These are phyloP conservation scores for Mustela erminea DNA, from an alignment of 2,797 vertebrate species.

Conservation along the genomic window DNA sequence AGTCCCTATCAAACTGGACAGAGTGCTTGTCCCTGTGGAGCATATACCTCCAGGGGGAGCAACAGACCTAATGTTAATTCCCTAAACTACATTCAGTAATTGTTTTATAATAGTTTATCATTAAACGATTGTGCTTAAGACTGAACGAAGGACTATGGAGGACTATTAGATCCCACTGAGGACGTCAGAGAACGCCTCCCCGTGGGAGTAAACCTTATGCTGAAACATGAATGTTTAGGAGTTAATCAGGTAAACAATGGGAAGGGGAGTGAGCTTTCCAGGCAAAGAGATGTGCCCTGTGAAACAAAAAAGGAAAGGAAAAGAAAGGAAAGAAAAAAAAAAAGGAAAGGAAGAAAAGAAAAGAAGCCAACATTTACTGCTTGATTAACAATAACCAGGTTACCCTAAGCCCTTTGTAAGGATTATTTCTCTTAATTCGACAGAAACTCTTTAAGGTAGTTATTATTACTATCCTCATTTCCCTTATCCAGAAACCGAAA, in stretches of 20 bases:
- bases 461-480: neutral
- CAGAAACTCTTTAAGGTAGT: neutral
- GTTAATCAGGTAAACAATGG: neutral
- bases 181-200: neutral
- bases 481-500: neutral
- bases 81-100: neutral
- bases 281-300: neutral
- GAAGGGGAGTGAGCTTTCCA: neutral
- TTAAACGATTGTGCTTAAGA: neutral
- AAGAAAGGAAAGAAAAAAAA: neutral
- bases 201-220: neutral
- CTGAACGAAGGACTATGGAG: neutral
- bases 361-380: neutral
- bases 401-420: neutral
- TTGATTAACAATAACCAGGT: neutral
- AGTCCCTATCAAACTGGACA: neutral
- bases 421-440: neutral
- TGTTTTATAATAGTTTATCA: neutral
- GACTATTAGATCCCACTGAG: neutral
- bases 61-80: neutral
- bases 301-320: neutral
- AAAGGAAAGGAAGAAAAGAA: neutral
- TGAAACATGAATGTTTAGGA: neutral
- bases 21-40: neutral
- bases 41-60: neutral